Percentiles rank a stretch among this genome's conserved stretches.
phyloP scores from a whole-genome alignment of 2,888 invertebrate species.

The Synanthedon tipuliformis region DNA sequence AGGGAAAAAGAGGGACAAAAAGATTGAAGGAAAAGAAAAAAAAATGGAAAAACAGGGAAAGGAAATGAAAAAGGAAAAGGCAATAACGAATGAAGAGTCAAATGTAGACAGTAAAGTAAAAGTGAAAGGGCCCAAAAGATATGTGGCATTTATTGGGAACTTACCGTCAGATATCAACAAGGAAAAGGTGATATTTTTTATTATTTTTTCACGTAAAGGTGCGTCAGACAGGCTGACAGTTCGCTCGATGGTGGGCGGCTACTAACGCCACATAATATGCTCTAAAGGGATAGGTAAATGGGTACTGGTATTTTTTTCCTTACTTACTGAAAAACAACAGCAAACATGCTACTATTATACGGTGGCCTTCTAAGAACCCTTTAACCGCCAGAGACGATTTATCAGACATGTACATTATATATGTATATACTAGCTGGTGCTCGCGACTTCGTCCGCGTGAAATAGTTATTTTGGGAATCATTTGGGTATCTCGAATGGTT shows the following conservation, averaged over 20 bases:
- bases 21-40: conserved; percentile 5
- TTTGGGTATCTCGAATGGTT: too few species aligned
- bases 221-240: background rate
- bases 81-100: conserved; percentile 4
- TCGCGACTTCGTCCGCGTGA: too few species aligned
- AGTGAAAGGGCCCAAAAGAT: conserved; percentile 48
- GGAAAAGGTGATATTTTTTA: conserved; percentile 28
- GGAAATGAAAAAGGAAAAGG: conserved; percentile 9
- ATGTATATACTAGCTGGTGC: too few species aligned
- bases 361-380: too few species aligned
- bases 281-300: too few species aligned
- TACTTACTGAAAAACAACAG: too few species aligned
- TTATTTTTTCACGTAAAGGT: background rate
- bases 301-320: too few species aligned
- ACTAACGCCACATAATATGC: background rate
- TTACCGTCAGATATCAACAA: conserved; percentile 41
- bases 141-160: conserved; percentile 61
- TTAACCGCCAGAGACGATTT: too few species aligned
- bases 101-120: conserved; percentile 20
- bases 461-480: too few species aligned
- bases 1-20: conserved; percentile 6
- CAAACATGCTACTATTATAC: too few species aligned
- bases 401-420: too few species aligned
- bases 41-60: conserved; percentile 7
- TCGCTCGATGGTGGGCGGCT: background rate